Evolutionary conservation across 2,888 invertebrate species (phyloP).

Genomic region (Leuctra nigra): DNA sequence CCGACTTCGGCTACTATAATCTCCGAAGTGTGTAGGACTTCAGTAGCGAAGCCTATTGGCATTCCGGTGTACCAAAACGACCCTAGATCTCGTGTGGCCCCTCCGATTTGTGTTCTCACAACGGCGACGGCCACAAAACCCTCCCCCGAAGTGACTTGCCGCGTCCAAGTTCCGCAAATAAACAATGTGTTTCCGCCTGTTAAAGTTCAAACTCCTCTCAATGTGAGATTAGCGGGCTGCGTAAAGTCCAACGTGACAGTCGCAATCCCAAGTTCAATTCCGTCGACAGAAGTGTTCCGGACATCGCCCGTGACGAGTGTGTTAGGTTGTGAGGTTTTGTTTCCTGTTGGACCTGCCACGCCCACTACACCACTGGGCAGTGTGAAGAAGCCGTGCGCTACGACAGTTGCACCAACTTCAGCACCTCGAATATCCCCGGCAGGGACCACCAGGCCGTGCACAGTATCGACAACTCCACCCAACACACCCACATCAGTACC

Average conservation of each 20-base stretch:
- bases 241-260: constrained; percentile 25
- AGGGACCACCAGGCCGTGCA: constrained; percentile 17
- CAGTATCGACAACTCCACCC: constrained; percentile 20
- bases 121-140: constrained; percentile 25
- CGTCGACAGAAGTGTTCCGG: constrained; percentile 20
- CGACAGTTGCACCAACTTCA: background rate
- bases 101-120: constrained; percentile 21
- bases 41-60: constrained; percentile 17
- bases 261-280: constrained; percentile 15
- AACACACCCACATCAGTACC: constrained; percentile 1
- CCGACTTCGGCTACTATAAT: constrained; percentile 27
- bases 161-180: background rate
- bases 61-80: background rate
- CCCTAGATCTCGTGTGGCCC: constrained; percentile 11
- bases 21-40: constrained; percentile 24
- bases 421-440: background rate
- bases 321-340: constrained; percentile 21
- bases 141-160: constrained; percentile 22
- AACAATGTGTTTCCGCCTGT: background rate
- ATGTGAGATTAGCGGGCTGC: constrained; percentile 1
- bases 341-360: constrained; percentile 21
- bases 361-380: constrained; percentile 30
- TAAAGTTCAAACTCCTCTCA: no score
- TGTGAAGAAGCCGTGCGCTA: constrained; percentile 31
- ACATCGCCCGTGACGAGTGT: constrained; percentile 1